Evolutionary conservation across 2,797 vertebrate species (phyloP), one percentile per base, ranked within the genome.

Genomic region (Sebastolobus altivelis): DNA sequence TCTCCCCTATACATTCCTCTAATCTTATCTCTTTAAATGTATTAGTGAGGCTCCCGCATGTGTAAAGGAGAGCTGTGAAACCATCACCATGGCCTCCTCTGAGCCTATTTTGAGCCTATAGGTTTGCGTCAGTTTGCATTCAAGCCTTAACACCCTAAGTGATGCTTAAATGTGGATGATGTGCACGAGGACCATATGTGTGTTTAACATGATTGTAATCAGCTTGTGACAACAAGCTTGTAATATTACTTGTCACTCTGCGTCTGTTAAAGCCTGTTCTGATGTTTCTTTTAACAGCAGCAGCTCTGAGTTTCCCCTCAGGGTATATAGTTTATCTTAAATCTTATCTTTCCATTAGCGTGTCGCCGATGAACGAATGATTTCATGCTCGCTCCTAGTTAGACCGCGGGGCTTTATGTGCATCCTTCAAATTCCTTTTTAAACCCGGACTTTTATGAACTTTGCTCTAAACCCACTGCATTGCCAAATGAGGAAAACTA

Each of bases 11-110:
- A 73, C 65, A 55, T 72, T 61, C 43, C 62, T 76, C 65, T 85
- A 84, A 85, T 82, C 72, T 73, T 56, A 75, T 75, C 59, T 79
- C 62, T n/a, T 16, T 80, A 65, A 88, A 76, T 77, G 66, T 71
- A 83, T 82, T 79, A 84, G 70, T 13, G 56, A 33, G 40, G 67
- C 56, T 68, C 16, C 46, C 72, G 63, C 25, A 59, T 40, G 59
- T 46, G 65, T 8, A 52, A 12, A 63, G 31, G 2, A 63, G 37
- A 40, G 29, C 69, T 43, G 25, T 31, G 65, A 75, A 52, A 70
- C 33, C 16, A 16, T 18, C 72, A 3, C 20, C 25, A 0, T 1
- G 2, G 9, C 63, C 29, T 46, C 29, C 59, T 9, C 72, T 56
- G 59, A 65, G 20, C 29, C 49, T 81, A 14, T 81, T 67, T 59